A percentile compares a stretch with the other conserved stretches of the same genome.
Conservation (phyloP, 2,888 invertebrate genomes). For the Lycocerus yunnanus region DNA sequence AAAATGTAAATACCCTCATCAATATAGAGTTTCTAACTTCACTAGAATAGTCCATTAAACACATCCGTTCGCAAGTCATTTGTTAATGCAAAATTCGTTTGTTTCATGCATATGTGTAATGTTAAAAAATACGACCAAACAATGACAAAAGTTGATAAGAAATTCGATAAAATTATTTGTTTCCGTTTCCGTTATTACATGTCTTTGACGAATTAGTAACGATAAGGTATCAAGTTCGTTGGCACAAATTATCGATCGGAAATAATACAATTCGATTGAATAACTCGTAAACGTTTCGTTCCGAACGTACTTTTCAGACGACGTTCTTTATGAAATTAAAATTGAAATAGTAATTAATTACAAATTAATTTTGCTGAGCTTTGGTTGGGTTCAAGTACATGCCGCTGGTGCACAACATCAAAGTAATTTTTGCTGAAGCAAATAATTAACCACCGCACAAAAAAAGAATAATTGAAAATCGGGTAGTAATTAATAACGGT, state of each 20-base stretch:
- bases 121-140: slow-evolving; percentile 45
- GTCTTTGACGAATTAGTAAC: slow-evolving; percentile 37
- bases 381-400: neutral
- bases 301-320: neutral
- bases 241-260: slow-evolving; percentile 30
- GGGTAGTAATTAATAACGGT: slow-evolving; percentile 36
- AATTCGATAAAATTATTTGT: slow-evolving; percentile 46
- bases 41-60: slow-evolving; percentile 50
- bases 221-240: slow-evolving; percentile 34
- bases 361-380: neutral
- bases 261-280: neutral
- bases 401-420: slow-evolving; percentile 16
- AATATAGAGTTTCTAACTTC: slow-evolving; percentile 30
- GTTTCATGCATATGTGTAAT: slow-evolving; percentile 51
- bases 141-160: slow-evolving; percentile 50
- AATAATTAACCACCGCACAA: slow-evolving; percentile 28
- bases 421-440: slow-evolving; percentile 28
- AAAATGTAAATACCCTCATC: slow-evolving; percentile 44
- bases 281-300: neutral
- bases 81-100: slow-evolving; percentile 53
- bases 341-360: neutral
- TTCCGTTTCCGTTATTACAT: slow-evolving; percentile 47
- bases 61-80: slow-evolving; percentile 52
- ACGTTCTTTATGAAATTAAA: neutral
- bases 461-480: slow-evolving; percentile 36